phyloP scores from a whole-genome alignment of 1,140 invertebrate genomes.

The Neuroterus valhalla region DNA sequence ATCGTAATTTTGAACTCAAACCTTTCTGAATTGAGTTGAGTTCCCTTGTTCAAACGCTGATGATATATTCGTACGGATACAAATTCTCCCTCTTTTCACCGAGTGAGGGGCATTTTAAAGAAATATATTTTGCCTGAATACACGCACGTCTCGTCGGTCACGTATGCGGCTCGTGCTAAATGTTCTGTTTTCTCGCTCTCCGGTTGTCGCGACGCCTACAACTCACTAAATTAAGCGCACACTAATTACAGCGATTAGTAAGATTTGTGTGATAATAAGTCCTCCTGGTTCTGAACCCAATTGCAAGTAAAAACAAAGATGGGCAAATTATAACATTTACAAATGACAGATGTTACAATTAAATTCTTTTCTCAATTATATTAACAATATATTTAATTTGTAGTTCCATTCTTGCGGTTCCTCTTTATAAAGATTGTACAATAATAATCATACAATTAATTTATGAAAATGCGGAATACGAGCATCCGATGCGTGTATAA shows the following conservation, averaged over 20 bases:
- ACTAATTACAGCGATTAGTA: slow-evolving; percentile 28
- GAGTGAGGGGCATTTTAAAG: slow-evolving; percentile 14
- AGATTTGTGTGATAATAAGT: neutral
- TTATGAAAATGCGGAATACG: slow-evolving; percentile 26
- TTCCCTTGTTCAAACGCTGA: slow-evolving; percentile 5
- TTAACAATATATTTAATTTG: slow-evolving; percentile 67
- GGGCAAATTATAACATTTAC: too few relatives aligned
- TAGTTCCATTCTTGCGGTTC: slow-evolving; percentile 27
- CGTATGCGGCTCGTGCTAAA: slow-evolving; percentile 59
- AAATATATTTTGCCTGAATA: slow-evolving; percentile 38
- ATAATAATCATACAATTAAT: slow-evolving; percentile 10
- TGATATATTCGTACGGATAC: slow-evolving; percentile 1
- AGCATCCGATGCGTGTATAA: slow-evolving; percentile 11
- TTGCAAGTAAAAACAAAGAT: neutral
- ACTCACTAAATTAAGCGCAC: slow-evolving; percentile 36
- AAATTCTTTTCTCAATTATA: slow-evolving; percentile 48
- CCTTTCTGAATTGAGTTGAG: neutral
- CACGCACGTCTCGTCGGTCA: slow-evolving; percentile 44
- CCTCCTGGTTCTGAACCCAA: neutral
- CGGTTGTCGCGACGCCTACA: slow-evolving; percentile 28
- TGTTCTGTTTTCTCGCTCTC: slow-evolving; percentile 46
- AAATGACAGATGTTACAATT: neutral
- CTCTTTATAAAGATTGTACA: slow-evolving; percentile 32
- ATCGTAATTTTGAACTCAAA: slow-evolving; percentile 2
- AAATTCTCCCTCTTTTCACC: slow-evolving; percentile 11